Base-by-base conservation (phyloP, 2,888 invertebrate genomes). In the Geophilus truncorum region DNA sequence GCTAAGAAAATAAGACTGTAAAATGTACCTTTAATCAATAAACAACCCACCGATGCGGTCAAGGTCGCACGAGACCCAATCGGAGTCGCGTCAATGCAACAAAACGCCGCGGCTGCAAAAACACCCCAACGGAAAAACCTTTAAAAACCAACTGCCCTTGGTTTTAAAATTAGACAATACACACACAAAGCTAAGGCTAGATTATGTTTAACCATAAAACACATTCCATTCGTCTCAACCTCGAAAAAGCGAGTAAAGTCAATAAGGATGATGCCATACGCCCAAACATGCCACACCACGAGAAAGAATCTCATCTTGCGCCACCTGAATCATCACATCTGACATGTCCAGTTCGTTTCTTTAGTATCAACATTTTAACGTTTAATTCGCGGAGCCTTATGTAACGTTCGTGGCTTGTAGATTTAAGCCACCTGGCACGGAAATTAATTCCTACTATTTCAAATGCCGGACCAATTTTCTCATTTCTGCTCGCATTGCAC, bases 1-100 rank as follows among this genome's bases (percentile, higher is more conserved):
- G 70, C 70, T 70, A 70, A 70, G 70, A 70, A 70, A 70, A 70
- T 70, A 70, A 70, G 25, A 28, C 70, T 25, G 70, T 70, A 70
- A 70, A 70, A 70, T 70, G 70, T 70, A 70, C 70, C 70, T 70
- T 70, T 70, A 70, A 70, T 70, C 70, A 70, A 70, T 70, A 70
- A 70, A 70, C 70, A 70, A 70, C 70, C 70, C 70, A 70, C 70
- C 70, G 70, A 70, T 70, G 70, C 70, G 70, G 70, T 70, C 70
- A 70, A 70, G 70, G 70, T 70, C 70, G 70, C 70, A 70, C 70
- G 70, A 70, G 70, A 28, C 70, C 70, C 70, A 70, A 70, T 70
- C 70, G 70, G 70, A 70, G 70, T 2, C 28, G 70, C 70, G 70
- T 70, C 70, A 70, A 70, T 70, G 70, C 70, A 70, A 70, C 70